Evolutionary conservation across 2,113 vertebrate species (phyloP).

Genomic region (Clarias batrachus): DNA sequence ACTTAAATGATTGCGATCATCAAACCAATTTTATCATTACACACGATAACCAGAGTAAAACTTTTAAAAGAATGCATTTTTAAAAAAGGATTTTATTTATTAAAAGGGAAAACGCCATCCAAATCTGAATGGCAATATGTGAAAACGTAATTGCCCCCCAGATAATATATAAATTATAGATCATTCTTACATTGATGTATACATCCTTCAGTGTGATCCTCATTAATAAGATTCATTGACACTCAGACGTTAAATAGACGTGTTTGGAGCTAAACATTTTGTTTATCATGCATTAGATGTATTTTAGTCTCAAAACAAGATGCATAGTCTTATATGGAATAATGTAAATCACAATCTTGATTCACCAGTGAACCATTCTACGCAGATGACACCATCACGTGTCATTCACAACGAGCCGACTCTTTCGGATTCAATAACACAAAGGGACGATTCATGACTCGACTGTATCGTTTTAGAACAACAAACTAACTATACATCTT

Average conservation of each 20-base stretch:
- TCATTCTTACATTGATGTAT: not conserved
- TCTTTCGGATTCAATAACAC: not conserved
- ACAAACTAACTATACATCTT: not conserved
- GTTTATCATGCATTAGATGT: too few relatives aligned
- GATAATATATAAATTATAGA: too few relatives aligned
- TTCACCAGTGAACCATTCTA: not conserved
- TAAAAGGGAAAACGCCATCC: too few relatives aligned
- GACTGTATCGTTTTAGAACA: not conserved
- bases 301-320: too few relatives aligned
- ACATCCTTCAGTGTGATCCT: not conserved
- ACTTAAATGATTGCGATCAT: too few relatives aligned
- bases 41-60: too few relatives aligned
- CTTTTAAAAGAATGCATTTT: too few relatives aligned
- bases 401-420: not conserved
- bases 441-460: not conserved
- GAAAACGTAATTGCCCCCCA: too few relatives aligned
- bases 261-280: not conserved
- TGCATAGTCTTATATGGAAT: not conserved
- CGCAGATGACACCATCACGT: not conserved
- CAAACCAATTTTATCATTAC: too few relatives aligned
- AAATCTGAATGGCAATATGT: too few relatives aligned
- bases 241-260: not conserved
- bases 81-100: too few relatives aligned
- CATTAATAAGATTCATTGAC: not conserved
- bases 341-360: not conserved